These are phyloP conservation scores for Drosophila tsacasi DNA, from an alignment of 1,140 invertebrate species.

Conservation along the genomic window DNA sequence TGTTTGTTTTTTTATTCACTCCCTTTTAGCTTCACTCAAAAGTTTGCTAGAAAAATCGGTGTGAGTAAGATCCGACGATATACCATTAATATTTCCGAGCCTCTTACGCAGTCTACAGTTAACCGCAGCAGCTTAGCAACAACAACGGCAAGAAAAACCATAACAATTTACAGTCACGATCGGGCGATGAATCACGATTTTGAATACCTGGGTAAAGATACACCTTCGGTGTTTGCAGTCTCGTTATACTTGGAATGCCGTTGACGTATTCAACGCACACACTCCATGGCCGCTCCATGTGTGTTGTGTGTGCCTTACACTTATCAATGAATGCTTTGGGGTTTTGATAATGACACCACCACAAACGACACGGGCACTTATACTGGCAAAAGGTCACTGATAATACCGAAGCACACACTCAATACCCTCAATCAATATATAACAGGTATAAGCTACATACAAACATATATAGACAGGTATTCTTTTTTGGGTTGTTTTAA, in stretches of 20 bases:
- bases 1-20: not conserved
- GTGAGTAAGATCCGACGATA: slow-evolving; percentile 56
- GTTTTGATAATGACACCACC: slow-evolving; percentile 57
- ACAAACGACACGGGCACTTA: slow-evolving; percentile 4
- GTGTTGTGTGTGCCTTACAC: slow-evolving; percentile 35
- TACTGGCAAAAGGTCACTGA: slow-evolving; percentile 44
- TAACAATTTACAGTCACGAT: slow-evolving; percentile 35
- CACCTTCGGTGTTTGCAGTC: slow-evolving; percentile 48
- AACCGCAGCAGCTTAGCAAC: slow-evolving; percentile 33
- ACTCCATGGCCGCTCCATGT: not conserved
- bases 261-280: slow-evolving; percentile 37
- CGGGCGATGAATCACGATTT: slow-evolving; percentile 64
- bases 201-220: slow-evolving; percentile 42
- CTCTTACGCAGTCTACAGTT: slow-evolving; percentile 71
- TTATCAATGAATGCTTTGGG: slow-evolving; percentile 68
- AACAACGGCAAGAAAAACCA: slow-evolving; percentile 22
- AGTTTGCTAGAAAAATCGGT: slow-evolving; percentile 24
- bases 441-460: slow-evolving; percentile 7
- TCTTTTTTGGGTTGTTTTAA: slow-evolving; percentile 25
- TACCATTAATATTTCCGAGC: slow-evolving; percentile 13
- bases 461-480: slow-evolving; percentile 19
- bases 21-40: slow-evolving; percentile 5
- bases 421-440: slow-evolving; percentile 11
- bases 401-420: slow-evolving; percentile 5
- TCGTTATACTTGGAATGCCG: slow-evolving; percentile 62